These are phyloP conservation scores for Nipponia nippon DNA, from an alignment of 2,113 vertebrate genomes.

Conservation along the genomic window DNA sequence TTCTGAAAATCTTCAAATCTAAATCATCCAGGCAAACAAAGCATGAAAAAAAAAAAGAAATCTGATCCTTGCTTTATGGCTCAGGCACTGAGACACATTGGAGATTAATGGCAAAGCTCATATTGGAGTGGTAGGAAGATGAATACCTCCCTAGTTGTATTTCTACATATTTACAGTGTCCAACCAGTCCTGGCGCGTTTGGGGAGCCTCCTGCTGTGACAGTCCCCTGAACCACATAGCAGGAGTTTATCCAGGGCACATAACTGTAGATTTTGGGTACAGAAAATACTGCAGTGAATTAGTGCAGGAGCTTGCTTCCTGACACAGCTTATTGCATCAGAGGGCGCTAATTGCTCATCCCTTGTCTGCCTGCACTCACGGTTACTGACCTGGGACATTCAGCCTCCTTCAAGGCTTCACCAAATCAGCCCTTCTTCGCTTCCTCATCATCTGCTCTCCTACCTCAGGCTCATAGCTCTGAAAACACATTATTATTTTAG, in stretches of 20 bases:
- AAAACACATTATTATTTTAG: not conserved
- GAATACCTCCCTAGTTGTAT: not conserved
- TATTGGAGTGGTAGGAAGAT: not conserved
- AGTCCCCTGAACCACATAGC: not conserved
- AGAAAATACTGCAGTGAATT: not conserved
- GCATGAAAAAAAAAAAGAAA: not conserved
- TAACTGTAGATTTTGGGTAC: not conserved
- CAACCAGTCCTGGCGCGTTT: not conserved
- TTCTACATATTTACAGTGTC: too few species aligned
- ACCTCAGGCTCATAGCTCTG: not conserved
- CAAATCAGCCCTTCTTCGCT: not conserved
- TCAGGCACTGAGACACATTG: not conserved
- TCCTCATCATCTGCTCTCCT: not conserved
- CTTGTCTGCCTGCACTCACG: accelerated
- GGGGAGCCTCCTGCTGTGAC: not conserved
- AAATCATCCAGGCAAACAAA: not conserved
- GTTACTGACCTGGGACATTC: not conserved
- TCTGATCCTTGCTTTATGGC: not conserved
- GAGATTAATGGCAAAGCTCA: not conserved
- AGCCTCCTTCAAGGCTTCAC: not conserved
- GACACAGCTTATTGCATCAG: not conserved
- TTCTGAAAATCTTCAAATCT: not conserved
- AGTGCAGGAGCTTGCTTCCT: not conserved
- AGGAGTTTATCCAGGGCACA: not conserved
- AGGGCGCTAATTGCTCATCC: not conserved